Evolutionary conservation across 2,113 vertebrate species (phyloP), one percentile per base, ranked within the genome.

Genomic region (Heliornis fulica): DNA sequence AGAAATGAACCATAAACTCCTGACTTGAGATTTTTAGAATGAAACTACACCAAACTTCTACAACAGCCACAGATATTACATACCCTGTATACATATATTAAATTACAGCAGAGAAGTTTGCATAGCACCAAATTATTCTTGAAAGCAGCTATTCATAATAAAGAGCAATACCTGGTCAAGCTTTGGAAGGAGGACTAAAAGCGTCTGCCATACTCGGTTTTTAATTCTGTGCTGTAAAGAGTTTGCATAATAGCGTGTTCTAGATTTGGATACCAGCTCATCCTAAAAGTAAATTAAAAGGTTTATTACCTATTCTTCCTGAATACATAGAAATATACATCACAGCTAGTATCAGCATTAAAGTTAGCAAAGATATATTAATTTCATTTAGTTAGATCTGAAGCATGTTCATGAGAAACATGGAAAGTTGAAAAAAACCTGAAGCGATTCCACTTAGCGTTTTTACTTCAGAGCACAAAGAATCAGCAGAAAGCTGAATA

Each of bases 211-310:
- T 4, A 98, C 78, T 13, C 99, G 90, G 96, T 98, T 99, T 98
- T 99, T 99, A 89, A 99, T 94, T 79, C 99, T 98, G 80, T 99
- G 99, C 34, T 99, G 99, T n/a, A 99, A 97, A 59, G 99, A 99
- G 97, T 99, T 99, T 76, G 97, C 98, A 45, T 99, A 99, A 97
- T 98, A 99, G 61, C 98, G 98, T 4, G 97, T 97, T 97, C 98
- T 99, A 40, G 98, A 98, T 91, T 97, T 98, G 65, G 98, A 98
- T 72, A 98, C 98, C 40, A 97, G 64, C 8, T 98, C 98, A 94
- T 99, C 99, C 99, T 99, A 41, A 53, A 80, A 74, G 48, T 18
- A 90, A 89, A 88, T 72, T 10, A 14, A 34, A 46, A 82, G 14
- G 7, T 64, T 89, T 38, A 65, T 61, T 69, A 59, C 6, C 13